Evolutionary conservation across 2,888 invertebrate species (phyloP), one percentile per base, ranked within the genome.

Genomic region (Andrena dorsata): DNA sequence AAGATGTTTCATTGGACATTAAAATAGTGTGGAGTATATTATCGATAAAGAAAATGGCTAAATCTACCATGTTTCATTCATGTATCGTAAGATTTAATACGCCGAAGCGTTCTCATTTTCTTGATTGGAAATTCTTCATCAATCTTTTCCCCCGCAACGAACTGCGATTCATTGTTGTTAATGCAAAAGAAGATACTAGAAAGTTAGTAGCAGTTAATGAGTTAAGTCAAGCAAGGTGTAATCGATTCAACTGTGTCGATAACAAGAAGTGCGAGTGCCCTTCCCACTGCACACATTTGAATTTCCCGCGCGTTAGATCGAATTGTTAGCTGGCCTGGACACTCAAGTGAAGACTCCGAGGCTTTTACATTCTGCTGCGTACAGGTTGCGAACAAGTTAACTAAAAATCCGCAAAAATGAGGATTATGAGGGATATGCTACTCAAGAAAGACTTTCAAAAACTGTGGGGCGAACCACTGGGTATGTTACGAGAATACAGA

Each of bases 271-370:
- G 4, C 26, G 23, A 56, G 56, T 56, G 16, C 3, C 8, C 4
- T 26, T 56, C 23, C 56, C 0, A 56, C 8, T 8, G 23, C 53
- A 4, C 41, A 41, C 41, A 10, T 56, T 56, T 41, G 26, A 73
- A 81, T 74, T 23, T n/a, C 63, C 80, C 80, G 79, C 80, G 51
- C 41, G 41, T 23, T 23, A 2, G 26, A 16, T 10, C 28, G 20
- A n/a, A 8, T 51, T 8, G 20, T n/a, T 8, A 20, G 20, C 51
- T 51, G 8, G 51, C 53, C n/a, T 20, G 20, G 53, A 53, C 3
- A 20, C 2, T 53, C 20, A 0, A n/a, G 53, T 13, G 41, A 35
- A 35, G 0, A 13, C 0, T 35, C 35, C 1, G 51, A 20, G 1
- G 7, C n/a, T 53, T 53, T 51, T 20, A 53, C 53, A 7, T 53